Percentiles rank a stretch among this genome's conserved stretches.
These are phyloP conservation scores for Zaprionus tsacasi DNA, from an alignment of 1,140 invertebrate genomes.

Conservation along the genomic window DNA sequence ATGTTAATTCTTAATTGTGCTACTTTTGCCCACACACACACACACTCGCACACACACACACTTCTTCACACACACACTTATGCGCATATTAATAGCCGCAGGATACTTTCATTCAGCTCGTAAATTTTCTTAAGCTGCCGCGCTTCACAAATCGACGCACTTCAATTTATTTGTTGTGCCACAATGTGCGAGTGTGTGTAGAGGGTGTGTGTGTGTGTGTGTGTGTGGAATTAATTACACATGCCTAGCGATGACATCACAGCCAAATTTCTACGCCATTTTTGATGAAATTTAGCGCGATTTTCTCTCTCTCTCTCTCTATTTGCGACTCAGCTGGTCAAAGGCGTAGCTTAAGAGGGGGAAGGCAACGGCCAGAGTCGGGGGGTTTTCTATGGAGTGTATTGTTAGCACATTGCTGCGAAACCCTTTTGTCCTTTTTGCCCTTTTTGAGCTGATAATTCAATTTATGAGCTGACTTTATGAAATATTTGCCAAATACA, in stretches of 20 bases:
- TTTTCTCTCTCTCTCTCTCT: background rate
- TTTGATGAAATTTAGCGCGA: slow-evolving; percentile 17
- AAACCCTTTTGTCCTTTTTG: slow-evolving; percentile 52
- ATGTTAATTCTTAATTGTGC: slow-evolving; percentile 82
- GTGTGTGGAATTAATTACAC: slow-evolving; percentile 63
- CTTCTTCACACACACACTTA: slow-evolving; percentile 27
- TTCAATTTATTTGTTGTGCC: slow-evolving; percentile 67
- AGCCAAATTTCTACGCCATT: slow-evolving; percentile 23
- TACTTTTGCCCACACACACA: slow-evolving; percentile 54
- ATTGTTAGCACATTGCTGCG: slow-evolving; percentile 38
- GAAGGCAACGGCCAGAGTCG: background rate
- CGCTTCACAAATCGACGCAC: slow-evolving; percentile 73
- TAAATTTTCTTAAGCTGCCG: slow-evolving; percentile 77
- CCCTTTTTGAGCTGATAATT: slow-evolving; percentile 51
- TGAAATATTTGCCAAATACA: slow-evolving; percentile 53
- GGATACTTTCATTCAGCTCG: slow-evolving; percentile 58
- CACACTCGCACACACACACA: slow-evolving; percentile 20
- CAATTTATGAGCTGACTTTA: slow-evolving; percentile 60
- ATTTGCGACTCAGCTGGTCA: slow-evolving; percentile 25
- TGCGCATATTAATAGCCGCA: slow-evolving; percentile 67
- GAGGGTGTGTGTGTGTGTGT: slow-evolving; percentile 2
- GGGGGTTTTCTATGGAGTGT: slow-evolving; percentile 10
- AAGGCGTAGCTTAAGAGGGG: background rate
- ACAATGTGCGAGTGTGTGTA: too few species aligned
- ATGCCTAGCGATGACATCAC: slow-evolving; percentile 67